A percentile compares a stretch with the other conserved stretches of the same genome.
Conservation (phyloP, 1,140 invertebrate species). For the Adoxophyes honmai region DNA sequence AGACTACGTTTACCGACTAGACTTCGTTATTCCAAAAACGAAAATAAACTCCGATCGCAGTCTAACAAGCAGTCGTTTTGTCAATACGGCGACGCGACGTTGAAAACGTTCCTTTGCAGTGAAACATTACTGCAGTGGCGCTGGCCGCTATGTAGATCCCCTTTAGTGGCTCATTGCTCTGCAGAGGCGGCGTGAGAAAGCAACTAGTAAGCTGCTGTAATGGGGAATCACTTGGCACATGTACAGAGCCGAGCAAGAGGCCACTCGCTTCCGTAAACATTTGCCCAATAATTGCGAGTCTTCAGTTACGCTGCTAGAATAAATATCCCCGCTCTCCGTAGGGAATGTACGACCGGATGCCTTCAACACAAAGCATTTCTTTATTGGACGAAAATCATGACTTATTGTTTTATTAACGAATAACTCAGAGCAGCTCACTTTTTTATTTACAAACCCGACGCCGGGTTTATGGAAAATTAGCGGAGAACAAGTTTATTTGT, state of each 20-base stretch:
- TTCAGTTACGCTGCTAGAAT: slow-evolving; percentile 62
- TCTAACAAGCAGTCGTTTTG: too few relatives aligned
- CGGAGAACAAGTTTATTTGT: not conserved
- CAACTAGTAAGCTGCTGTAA: slow-evolving; percentile 57
- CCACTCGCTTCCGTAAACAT: slow-evolving; percentile 61
- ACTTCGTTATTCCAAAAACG: not conserved
- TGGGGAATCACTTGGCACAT: slow-evolving; percentile 50
- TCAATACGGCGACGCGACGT: not conserved
- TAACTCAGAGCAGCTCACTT: slow-evolving; percentile 22
- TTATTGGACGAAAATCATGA: slow-evolving; percentile 61
- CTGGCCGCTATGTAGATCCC: slow-evolving; percentile 16
- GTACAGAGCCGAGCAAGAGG: slow-evolving; percentile 39
- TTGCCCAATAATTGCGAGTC: slow-evolving; percentile 71
- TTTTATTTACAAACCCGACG: slow-evolving; percentile 8
- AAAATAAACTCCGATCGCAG: not conserved
- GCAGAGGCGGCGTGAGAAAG: slow-evolving; percentile 37
- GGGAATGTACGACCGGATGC: slow-evolving; percentile 45
- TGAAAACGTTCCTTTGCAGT: slow-evolving; percentile 8
- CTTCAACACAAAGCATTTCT: slow-evolving; percentile 62
- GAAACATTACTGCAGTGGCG: slow-evolving; percentile 11
- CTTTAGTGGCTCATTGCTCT: slow-evolving; percentile 40
- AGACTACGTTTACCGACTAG: too few relatives aligned
- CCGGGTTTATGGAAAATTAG: not conserved
- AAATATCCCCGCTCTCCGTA: slow-evolving; percentile 54
- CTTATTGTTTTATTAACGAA: slow-evolving; percentile 64